phyloP scores from a whole-genome alignment of 2,113 vertebrate genomes.

The Cnemophilus loriae region DNA sequence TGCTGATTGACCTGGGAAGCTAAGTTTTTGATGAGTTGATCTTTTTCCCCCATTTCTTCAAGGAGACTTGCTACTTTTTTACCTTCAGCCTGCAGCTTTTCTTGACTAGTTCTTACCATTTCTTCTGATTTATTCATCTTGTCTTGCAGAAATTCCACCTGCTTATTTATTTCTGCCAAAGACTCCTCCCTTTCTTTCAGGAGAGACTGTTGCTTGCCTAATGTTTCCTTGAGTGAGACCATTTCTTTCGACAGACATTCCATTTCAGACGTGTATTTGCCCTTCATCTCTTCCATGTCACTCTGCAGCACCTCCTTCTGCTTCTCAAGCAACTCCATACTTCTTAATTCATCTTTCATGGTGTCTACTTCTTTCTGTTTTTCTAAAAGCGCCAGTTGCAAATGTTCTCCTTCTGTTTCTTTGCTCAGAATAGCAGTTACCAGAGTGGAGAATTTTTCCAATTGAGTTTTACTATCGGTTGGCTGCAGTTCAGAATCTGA shows the following conservation, averaged over 20 bases:
- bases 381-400: conserved; percentile 66
- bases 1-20: conserved; percentile 78
- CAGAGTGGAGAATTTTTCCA: conserved; percentile 69
- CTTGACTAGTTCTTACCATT: conserved; percentile 23
- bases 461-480: conserved; percentile 61
- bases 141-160: conserved; percentile 61
- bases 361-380: conserved; percentile 67
- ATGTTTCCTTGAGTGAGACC: neutral
- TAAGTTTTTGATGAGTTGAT: conserved; percentile 65
- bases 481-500: conserved; percentile 30
- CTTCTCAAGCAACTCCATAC: neutral
- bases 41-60: conserved; percentile 64
- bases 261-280: conserved; percentile 39
- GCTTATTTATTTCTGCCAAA: conserved; percentile 38
- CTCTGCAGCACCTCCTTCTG: conserved; percentile 24
- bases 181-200: conserved; percentile 53
- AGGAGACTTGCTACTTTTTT: conserved; percentile 41
- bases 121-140: conserved; percentile 49
- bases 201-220: conserved; percentile 38
- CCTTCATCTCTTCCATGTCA: conserved; percentile 46
- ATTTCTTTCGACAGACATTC: conserved; percentile 57
- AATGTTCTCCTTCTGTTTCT: conserved; percentile 58
- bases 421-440: conserved; percentile 69
- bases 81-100: conserved; percentile 43
- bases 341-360: conserved; percentile 15